A percentile compares a stretch with the other conserved stretches of the same genome.
phyloP scores from a whole-genome alignment of 2,113 vertebrate species.

The Nesospiza acunhae region DNA sequence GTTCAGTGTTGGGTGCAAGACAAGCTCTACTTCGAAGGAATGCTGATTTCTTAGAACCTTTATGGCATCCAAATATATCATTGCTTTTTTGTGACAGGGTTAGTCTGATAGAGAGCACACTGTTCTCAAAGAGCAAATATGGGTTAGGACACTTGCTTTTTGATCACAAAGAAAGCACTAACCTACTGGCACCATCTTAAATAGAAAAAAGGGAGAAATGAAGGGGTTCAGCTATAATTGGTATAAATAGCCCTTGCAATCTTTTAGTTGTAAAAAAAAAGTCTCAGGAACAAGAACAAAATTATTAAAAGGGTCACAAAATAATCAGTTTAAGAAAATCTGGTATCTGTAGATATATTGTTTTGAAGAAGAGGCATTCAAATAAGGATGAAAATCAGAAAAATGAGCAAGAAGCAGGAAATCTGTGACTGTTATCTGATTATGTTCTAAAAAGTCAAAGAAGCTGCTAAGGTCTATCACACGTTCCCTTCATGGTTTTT shows the following conservation, averaged over 20 bases:
- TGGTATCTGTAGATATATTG: too few relatives aligned
- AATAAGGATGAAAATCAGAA: neutral
- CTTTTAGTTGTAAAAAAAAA: neutral
- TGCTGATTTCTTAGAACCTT: neutral
- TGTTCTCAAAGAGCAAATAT: neutral
- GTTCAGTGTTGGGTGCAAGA: neutral
- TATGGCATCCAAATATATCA: neutral
- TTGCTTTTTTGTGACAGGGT: neutral
- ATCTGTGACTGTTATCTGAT: neutral
- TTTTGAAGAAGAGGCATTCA: neutral
- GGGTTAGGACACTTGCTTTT: neutral
- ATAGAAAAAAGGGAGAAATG: neutral
- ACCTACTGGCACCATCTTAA: neutral
- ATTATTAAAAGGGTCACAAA: neutral
- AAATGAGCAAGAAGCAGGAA: accelerated
- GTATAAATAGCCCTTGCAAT: neutral
- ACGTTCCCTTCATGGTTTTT: neutral
- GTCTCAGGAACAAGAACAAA: neutral
- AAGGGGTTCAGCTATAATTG: neutral
- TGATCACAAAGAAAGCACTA: neutral
- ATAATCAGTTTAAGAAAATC: neutral
- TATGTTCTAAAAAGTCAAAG: accelerated
- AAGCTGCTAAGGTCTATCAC: neutral
- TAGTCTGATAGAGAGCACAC: neutral
- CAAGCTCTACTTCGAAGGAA: neutral